phyloP scores from a whole-genome alignment of 2,797 vertebrate species.

The Amphiprion clarkii region DNA sequence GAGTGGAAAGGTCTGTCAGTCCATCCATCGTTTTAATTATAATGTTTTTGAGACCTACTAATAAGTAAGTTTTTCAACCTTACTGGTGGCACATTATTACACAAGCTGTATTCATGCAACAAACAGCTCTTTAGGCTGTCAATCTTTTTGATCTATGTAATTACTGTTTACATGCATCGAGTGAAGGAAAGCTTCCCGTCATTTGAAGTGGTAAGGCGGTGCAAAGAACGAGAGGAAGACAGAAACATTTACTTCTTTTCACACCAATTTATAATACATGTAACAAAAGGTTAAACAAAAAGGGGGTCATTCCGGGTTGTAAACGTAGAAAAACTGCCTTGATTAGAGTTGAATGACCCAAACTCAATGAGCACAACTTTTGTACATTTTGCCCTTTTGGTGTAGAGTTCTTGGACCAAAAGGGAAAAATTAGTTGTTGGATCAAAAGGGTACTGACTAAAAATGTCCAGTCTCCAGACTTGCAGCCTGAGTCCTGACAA shows the following conservation, averaged over 20 bases:
- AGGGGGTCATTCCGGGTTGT: not conserved
- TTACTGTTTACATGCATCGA: constrained; percentile 46
- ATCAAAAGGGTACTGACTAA: not conserved
- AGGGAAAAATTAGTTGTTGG: too few species aligned
- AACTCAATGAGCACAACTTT: not conserved
- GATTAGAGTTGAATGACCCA: not conserved
- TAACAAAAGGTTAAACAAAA: constrained; percentile 8
- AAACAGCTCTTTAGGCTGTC: constrained; percentile 26
- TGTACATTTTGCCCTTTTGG: not conserved
- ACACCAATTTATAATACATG: constrained; percentile 14
- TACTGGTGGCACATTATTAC: constrained; percentile 12
- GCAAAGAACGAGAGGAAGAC: not conserved
- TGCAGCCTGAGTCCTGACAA: not conserved
- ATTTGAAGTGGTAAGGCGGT: constrained; percentile 18
- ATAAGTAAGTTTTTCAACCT: constrained; percentile 23
- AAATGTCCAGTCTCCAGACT: not conserved
- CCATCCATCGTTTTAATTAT: constrained; percentile 37
- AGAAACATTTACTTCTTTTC: not conserved
- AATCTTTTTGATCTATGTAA: constrained; percentile 26
- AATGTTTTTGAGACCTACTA: constrained; percentile 7
- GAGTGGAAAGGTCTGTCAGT: constrained; percentile 4
- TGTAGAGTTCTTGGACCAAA: not conserved
- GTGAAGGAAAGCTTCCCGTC: constrained; percentile 19
- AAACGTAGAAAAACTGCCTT: not conserved
- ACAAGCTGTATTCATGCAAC: constrained; percentile 5